phyloP scores from a whole-genome alignment of 2,888 invertebrate genomes.

The Conus canariensis region DNA sequence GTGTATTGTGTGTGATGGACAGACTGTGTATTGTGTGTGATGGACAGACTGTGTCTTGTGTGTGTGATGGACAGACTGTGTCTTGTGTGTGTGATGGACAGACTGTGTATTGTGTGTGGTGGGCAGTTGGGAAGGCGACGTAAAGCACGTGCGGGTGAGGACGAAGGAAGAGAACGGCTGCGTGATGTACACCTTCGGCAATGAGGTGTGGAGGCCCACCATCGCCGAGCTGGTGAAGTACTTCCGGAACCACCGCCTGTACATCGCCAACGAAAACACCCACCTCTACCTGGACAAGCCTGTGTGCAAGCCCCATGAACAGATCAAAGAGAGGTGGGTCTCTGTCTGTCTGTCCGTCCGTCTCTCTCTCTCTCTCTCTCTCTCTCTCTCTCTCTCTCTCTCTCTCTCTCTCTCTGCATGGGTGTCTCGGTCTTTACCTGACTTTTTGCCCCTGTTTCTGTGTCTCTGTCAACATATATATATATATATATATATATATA shows the following conservation, averaged over 20 bases:
- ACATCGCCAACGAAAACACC: slow-evolving; percentile 44
- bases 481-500: too few species aligned
- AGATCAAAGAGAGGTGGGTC: slow-evolving; percentile 44
- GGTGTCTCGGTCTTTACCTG: too few species aligned
- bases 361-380: not conserved
- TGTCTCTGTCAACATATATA: too few species aligned
- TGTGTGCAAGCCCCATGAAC: slow-evolving; percentile 45
- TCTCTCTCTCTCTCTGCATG: too few species aligned
- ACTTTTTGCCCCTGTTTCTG: too few species aligned
- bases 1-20: too few species aligned
- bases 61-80: too few species aligned
- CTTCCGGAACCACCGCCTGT: slow-evolving; percentile 90
- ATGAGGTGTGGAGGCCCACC: slow-evolving; percentile 92
- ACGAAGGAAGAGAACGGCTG: slow-evolving; percentile 89
- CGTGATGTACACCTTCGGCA: slow-evolving; percentile 93
- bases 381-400: not conserved
- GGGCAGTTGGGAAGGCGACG: slow-evolving; percentile 40
- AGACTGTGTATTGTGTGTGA: too few species aligned
- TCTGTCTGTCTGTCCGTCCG: not conserved
- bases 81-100: too few species aligned
- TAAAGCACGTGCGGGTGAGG: slow-evolving; percentile 42
- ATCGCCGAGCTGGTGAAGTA: slow-evolving; percentile 93
- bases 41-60: too few species aligned
- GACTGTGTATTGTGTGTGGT: not conserved
- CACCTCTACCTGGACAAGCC: slow-evolving; percentile 46